Evolutionary conservation across 1,140 invertebrate species (phyloP).

Genomic region (Amphibalanus amphitrite): DNA sequence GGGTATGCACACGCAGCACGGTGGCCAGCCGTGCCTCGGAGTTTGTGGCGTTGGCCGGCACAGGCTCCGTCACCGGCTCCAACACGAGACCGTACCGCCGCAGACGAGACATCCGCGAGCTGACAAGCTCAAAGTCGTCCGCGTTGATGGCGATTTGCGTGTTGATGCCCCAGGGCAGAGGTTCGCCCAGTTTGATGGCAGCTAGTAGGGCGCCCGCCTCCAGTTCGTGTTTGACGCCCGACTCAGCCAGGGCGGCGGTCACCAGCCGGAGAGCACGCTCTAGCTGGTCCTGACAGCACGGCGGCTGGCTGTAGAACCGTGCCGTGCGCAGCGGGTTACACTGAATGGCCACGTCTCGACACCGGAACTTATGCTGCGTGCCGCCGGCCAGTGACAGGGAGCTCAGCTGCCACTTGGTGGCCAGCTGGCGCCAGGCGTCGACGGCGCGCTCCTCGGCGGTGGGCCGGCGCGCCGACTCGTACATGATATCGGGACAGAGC

Average conservation of each 20-base stretch:
- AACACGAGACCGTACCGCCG: conserved; percentile 14
- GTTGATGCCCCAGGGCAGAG: conserved; percentile 23
- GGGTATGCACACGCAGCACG: conserved; percentile 8
- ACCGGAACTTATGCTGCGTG: conserved; percentile 16
- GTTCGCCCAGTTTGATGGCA: conserved; percentile 22
- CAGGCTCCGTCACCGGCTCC: conserved; percentile 7
- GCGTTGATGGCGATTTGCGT: conserved; percentile 17
- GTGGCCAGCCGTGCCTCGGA: not conserved
- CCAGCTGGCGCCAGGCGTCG: conserved; percentile 15
- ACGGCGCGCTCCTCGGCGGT: conserved; percentile 4
- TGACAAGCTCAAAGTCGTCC: not conserved
- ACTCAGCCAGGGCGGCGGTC: conserved; percentile 8
- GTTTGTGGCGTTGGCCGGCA: not conserved
- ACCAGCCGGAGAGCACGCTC: conserved; percentile 13
- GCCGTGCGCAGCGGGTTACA: conserved; percentile 10
- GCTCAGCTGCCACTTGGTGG: conserved; percentile 17
- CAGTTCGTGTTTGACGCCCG: conserved; percentile 19
- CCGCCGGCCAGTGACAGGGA: conserved; percentile 13
- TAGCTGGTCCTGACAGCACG: conserved; percentile 18
- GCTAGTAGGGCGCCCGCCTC: conserved; percentile 21
- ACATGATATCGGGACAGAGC: conserved; percentile 23
- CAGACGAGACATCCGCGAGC: conserved; percentile 8
- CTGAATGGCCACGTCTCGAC: conserved; percentile 14
- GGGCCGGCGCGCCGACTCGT: conserved; percentile 15
- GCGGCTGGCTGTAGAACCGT: conserved; percentile 13